Percentiles rank a stretch among this genome's conserved stretches.
phyloP scores from a whole-genome alignment of 2,797 vertebrate genomes.

The Acomys russatus region DNA sequence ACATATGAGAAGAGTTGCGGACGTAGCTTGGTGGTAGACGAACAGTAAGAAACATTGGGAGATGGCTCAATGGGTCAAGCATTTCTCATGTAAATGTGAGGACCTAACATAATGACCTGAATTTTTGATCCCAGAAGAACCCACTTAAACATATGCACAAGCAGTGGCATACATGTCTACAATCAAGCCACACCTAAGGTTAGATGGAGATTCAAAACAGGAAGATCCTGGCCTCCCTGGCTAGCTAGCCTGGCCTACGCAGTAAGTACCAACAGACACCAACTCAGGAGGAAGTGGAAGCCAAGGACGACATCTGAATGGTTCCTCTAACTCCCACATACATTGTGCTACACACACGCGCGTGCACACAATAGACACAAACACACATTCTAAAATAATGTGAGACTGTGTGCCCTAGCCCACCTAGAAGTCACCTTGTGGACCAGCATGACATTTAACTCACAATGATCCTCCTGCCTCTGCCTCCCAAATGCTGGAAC shows the following conservation, averaged over 20 bases:
- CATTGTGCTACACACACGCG: not conserved
- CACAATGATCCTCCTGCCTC: not conserved
- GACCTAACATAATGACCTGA: not conserved
- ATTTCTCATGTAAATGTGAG: not conserved
- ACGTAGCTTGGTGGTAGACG: not conserved
- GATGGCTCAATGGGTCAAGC: not conserved
- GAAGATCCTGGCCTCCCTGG: no score
- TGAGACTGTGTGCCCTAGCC: not conserved
- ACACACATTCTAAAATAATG: not conserved
- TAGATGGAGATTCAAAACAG: not conserved
- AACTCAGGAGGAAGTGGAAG: not conserved
- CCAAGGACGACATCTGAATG: not conserved
- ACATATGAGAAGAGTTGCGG: not conserved
- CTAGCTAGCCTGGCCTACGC: no score
- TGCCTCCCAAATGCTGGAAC: not conserved
- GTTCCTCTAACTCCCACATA: not conserved
- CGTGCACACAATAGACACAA: not conserved
- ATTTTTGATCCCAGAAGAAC: not conserved
- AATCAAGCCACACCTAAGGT: not conserved
- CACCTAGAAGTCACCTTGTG: not conserved
- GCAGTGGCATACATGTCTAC: not conserved
- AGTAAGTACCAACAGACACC: not conserved
- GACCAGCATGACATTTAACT: not conserved
- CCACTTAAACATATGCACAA: not conserved
- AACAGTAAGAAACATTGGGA: not conserved